Evolutionary conservation across 2,888 invertebrate genomes (phyloP), one percentile per base, ranked within the genome.

Genomic region (Pediacus dermestoides): DNA sequence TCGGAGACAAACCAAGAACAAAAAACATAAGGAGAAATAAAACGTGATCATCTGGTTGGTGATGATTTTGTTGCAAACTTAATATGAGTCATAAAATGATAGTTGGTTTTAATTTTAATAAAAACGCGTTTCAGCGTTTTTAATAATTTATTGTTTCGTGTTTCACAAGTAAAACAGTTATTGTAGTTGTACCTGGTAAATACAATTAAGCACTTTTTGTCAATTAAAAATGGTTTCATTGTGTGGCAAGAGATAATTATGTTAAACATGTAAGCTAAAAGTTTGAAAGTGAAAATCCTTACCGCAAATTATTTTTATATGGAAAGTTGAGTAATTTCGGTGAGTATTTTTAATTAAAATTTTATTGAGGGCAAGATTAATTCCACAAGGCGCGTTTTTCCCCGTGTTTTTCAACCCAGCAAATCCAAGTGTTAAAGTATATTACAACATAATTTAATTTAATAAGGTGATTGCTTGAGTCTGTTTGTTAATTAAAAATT

Each of bases 291-390:
- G 10, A 23, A 9, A 23, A 23, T 23, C 23, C n/a, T n/a, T n/a
- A n/a, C n/a, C 4, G 4, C 23, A 10, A 23, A 9, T 9, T 9
- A 23, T 23, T 23, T 9, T 23, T 23, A 6, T 3, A 3, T 9
- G 3, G 3, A 7, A 9, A 9, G 21, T 34, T 28, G 38, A 32
- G 38, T 33, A 39, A 39, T 39, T 39, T 39, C 34, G 28, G 34
- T 21, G 38, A 28, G 34, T 33, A 39, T 39, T 39, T 34, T 39
- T 39, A 39, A 39, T 39, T 39, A 39, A 39, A 39, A 39, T 39
- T 26, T 23, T 34, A 34, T 39, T 39, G 32, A 28, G 22, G 27
- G 30, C 38, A 39, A 33, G 23, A 28, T 34, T 16, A 23, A 23
- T 10, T 23, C 23, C n/a, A n/a, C n/a, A n/a, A n/a, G n/a, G n/a